phyloP scores from a whole-genome alignment of 2,113 vertebrate species.

The Hirundichthys speculiger region DNA sequence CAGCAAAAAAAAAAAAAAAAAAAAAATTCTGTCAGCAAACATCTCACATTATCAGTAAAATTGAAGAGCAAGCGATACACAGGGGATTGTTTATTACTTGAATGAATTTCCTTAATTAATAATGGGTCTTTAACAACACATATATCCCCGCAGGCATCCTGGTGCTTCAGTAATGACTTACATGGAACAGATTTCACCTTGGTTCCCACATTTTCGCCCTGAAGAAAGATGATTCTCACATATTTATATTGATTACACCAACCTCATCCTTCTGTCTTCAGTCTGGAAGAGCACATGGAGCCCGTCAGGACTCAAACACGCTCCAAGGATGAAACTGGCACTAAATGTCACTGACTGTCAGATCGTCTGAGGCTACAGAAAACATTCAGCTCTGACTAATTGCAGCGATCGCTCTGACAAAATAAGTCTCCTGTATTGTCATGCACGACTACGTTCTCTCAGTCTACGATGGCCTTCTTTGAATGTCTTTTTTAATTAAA shows the following conservation, averaged over 20 bases:
- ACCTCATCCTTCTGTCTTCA: conserved; percentile 39
- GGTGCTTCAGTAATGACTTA: conserved; percentile 55
- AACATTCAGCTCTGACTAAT: conserved; percentile 59
- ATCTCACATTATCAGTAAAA: conserved; percentile 27
- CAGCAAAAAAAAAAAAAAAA: conserved; percentile 28
- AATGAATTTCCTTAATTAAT: conserved; percentile 48
- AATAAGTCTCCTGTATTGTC: conserved; percentile 28
- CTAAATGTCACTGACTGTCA: conserved; percentile 60
- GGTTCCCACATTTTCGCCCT: conserved; percentile 48
- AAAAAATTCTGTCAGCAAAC: neutral
- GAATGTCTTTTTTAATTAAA: conserved; percentile 14
- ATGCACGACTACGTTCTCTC: conserved; percentile 5
- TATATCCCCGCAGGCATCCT: conserved; percentile 20
- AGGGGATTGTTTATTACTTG: conserved; percentile 22
- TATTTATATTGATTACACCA: conserved; percentile 67
- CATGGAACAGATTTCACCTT: conserved; percentile 49
- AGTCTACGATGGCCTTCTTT: neutral
- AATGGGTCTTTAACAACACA: conserved; percentile 38
- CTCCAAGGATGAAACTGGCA: conserved; percentile 32
- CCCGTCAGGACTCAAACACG: conserved; percentile 40
- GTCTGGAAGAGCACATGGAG: conserved; percentile 27
- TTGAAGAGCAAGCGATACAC: conserved; percentile 10
- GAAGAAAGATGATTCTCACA: conserved; percentile 70
- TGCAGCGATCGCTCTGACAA: conserved; percentile 15
- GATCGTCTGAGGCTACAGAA: conserved; percentile 58